phyloP scores from a whole-genome alignment of 64 coral and sea anemone genomes.

The Montipora sp. region DNA sequence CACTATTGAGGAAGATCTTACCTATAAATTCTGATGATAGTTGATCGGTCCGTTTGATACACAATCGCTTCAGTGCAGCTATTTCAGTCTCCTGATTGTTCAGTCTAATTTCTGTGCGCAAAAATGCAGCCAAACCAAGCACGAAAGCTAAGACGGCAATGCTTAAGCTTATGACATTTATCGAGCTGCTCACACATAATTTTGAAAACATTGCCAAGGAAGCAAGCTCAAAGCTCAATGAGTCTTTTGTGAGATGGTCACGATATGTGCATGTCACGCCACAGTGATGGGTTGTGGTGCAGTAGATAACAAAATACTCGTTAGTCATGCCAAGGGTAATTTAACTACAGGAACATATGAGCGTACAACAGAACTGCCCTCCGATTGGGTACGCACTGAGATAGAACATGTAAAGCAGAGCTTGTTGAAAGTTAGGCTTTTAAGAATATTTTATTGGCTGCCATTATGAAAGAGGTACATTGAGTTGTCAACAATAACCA shows the following conservation, averaged over 20 bases:
- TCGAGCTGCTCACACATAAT: background rate
- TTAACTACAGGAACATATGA: too few relatives aligned
- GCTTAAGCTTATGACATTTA: background rate
- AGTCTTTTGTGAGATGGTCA: background rate
- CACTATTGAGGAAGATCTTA: background rate
- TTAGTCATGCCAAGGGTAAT: too few relatives aligned
- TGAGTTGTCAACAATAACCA: too few relatives aligned
- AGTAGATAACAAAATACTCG: too few relatives aligned
- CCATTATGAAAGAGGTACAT: too few relatives aligned
- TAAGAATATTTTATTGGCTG: too few relatives aligned
- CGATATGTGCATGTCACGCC: too few relatives aligned
- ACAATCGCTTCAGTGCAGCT: background rate
- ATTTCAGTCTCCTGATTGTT: constrained; percentile 5
- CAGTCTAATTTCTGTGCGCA: constrained; percentile 9
- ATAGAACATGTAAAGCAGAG: too few relatives aligned
- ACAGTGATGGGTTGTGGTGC: too few relatives aligned
- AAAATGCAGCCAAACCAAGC: constrained; percentile 6
- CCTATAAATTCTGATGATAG: background rate
- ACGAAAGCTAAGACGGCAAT: background rate
- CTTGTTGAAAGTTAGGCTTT: too few relatives aligned
- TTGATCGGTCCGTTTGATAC: background rate
- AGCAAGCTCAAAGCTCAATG: background rate
- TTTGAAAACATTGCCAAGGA: background rate
- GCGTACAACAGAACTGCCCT: too few relatives aligned
- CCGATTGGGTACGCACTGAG: too few relatives aligned